phyloP scores from a whole-genome alignment of 2,888 invertebrate genomes.

The Cheilosia soror region DNA sequence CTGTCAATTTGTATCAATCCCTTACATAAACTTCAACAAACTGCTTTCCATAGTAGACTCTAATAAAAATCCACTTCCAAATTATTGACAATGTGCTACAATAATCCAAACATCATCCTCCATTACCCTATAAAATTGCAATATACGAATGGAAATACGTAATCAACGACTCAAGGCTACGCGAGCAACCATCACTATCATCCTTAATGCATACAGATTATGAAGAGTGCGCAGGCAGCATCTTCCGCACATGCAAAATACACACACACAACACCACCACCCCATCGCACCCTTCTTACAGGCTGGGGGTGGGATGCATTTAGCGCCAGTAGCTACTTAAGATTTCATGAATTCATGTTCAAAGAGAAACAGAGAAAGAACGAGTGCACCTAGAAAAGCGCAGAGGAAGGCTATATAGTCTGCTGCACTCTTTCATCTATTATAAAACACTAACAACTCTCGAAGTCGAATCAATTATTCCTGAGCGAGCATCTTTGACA shows the following conservation, averaged over 20 bases:
- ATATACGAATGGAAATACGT: conserved; percentile 25
- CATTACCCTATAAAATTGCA: conserved; percentile 37
- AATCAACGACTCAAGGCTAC: conserved; percentile 73
- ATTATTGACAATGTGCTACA: neutral
- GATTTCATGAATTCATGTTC: conserved; percentile 46
- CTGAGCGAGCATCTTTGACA: conserved; percentile 68
- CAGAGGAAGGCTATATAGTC: conserved; percentile 4
- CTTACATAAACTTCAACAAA: no score
- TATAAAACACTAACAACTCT: conserved; percentile 30
- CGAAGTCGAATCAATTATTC: conserved; percentile 69
- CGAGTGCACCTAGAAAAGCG: conserved; percentile 30
- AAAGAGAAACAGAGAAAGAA: neutral
- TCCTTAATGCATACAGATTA: conserved; percentile 62
- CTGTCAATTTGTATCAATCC: no score
- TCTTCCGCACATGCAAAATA: neutral
- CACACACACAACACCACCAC: neutral
- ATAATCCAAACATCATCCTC: neutral
- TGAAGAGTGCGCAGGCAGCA: conserved; percentile 51
- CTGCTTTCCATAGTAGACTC: no score
- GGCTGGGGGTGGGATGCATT: conserved; percentile 34
- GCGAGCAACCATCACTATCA: conserved; percentile 41
- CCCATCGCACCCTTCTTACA: no score
- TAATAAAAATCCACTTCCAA: neutral
- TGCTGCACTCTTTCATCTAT: conserved; percentile 7
- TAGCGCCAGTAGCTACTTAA: conserved; percentile 61